Evolutionary conservation across 2,797 vertebrate genomes (phyloP), one percentile per base, ranked within the genome.

Genomic region (Argentina silus): DNA sequence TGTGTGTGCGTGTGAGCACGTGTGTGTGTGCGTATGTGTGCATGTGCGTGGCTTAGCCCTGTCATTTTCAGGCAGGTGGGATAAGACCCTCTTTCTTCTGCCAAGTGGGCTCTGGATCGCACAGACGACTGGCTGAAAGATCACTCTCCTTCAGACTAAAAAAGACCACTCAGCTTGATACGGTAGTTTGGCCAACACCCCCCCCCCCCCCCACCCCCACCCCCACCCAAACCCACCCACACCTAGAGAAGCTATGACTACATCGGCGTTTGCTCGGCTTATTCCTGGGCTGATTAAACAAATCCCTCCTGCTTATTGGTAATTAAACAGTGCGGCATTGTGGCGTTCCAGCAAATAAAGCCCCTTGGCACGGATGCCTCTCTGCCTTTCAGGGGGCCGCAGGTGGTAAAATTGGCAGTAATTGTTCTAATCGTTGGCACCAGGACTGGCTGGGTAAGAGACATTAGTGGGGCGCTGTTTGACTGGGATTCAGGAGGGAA

Each of bases 321-420:
- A 94, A 94, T 94, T 93, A 93, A 93, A 91, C 93, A 91, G 75
- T 86, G 27, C 84, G 73, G 90, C 88, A 92, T 89, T 90, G 91
- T 89, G 87, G 84, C 81, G 75, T 86, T 81, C 86, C 87, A 85
- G 72, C 86, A 81, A 85, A 78, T 83, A 85, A 85, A 81, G 76
- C 75, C 75, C 81, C 70, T 80, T 87, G 86, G 82, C 82, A 81
- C 72, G 0, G 73, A 76, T 75, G 84, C 74, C 84, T 86, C 83
- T 87, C 80, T 88, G 85, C 83, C 77, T 90, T 90, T 89, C 87
- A 86, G 3, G 79, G 85, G 88, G 89, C 86, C 77, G 89, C 91
- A 93, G 93, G 93, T 93, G 92, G 90, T 89, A 83, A 90, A 90
- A 92, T 92, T 93, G 93, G 92, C 92, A 92, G 90, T 93, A 93